These are phyloP conservation scores for Sebastes iracundus DNA, from an alignment of 2,797 vertebrate genomes.

Conservation along the genomic window DNA sequence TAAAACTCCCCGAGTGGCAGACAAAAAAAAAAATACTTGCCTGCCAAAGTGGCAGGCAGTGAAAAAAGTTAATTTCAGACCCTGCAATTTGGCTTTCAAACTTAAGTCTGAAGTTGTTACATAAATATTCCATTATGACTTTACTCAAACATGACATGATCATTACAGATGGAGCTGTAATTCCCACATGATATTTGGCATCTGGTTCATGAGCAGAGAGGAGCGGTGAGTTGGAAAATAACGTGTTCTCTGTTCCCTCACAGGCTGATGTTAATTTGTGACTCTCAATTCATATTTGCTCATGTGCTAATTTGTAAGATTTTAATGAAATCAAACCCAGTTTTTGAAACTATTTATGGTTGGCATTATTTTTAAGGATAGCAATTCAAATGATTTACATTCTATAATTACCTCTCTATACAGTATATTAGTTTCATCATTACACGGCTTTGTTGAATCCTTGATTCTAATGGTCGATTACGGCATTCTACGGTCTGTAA, in stretches of 20 bases:
- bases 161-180: not conserved
- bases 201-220: not conserved
- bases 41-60: too few relatives aligned
- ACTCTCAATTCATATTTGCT: not conserved
- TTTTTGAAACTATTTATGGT: not conserved
- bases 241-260: not conserved
- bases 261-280: not conserved
- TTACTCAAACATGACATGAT: constrained; percentile 3
- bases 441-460: too few relatives aligned
- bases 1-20: too few relatives aligned
- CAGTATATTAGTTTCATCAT: too few relatives aligned
- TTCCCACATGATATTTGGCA: not conserved
- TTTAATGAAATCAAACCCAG: not conserved
- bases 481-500: too few relatives aligned
- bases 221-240: not conserved
- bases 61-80: too few relatives aligned
- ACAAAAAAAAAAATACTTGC: too few relatives aligned
- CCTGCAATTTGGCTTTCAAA: not conserved
- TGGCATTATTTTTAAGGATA: not conserved
- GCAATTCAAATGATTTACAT: not conserved
- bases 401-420: too few relatives aligned
- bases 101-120: not conserved
- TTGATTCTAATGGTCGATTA: too few relatives aligned
- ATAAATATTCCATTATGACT: constrained; percentile 7
- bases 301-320: not conserved